Conservation (phyloP, 2,888 invertebrate genomes). For the Andricus curvator region DNA sequence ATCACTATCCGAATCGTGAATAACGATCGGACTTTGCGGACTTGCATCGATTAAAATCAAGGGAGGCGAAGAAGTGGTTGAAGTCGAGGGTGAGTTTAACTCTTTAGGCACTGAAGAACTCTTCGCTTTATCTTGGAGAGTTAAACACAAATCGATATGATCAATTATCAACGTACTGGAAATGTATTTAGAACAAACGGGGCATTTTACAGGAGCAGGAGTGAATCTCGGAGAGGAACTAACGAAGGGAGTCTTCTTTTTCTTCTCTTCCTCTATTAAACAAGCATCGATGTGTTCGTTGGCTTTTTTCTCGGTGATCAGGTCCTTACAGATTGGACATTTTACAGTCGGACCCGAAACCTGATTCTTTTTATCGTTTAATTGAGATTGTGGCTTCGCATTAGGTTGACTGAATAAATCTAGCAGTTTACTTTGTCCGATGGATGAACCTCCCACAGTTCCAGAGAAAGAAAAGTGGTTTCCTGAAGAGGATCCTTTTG, state of each 20-base stretch:
- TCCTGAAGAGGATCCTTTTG: conserved; percentile 41
- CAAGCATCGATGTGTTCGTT: conserved; percentile 44
- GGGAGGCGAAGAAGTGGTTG: not conserved
- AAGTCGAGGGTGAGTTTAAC: not conserved
- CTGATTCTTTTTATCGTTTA: conserved; percentile 23
- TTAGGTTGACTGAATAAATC: conserved; percentile 46
- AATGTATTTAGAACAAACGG: conserved; percentile 77
- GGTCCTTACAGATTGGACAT: conserved; percentile 77
- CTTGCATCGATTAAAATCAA: not conserved
- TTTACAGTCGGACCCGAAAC: conserved; percentile 49
- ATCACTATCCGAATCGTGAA: conserved; percentile 65
- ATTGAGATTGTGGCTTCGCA: conserved; percentile 5
- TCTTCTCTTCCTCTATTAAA: not conserved
- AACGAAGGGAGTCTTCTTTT: not conserved
- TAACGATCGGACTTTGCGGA: conserved; percentile 17
- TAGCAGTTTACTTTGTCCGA: conserved; percentile 69
- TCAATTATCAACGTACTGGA: conserved; percentile 48
- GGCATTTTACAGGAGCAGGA: conserved; percentile 72
- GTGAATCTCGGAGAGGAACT: not conserved
- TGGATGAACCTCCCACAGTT: conserved; percentile 66
- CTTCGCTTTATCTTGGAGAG: conserved; percentile 68
- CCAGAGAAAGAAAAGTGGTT: conserved; percentile 60
- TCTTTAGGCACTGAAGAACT: conserved; percentile 38
- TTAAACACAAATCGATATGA: conserved; percentile 41
- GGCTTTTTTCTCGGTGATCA: conserved; percentile 40